Base-by-base conservation (phyloP, 2,113 vertebrate genomes). In the Clupea harengus region DNA sequence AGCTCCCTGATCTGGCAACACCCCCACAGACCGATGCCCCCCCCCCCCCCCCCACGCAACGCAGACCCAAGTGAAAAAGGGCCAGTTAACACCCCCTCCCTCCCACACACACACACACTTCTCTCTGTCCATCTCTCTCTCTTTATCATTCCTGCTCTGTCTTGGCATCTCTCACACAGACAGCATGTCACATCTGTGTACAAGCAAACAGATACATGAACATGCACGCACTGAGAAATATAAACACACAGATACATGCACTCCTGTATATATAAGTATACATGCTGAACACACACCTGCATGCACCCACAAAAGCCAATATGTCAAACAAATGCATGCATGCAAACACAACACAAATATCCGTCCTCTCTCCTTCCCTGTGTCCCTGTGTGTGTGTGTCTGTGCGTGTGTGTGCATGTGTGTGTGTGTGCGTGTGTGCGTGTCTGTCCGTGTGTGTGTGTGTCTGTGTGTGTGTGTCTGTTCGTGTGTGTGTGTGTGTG, bases 41-140 rank as follows among this genome's bases (percentile, higher is more conserved):
- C 83, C 83, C 72, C 60, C 83, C 83, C 83, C 85, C 90, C 92
- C 90, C 86, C 91, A 92, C 92, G 96, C 96, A 96, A 95, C 95
- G 96, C 95, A 97, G 96, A 96, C 96, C 95, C 96, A 98, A 98
- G 99, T 97, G 97, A 99, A 98, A 96, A 98, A 97, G 72, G 82
- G 60, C 86, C 28, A 72, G 84, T 47, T 82, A 87, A 78, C 72
- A 78, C 28, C 13, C 72, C n/a, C 57, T 64, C 22, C 64, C 64
- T 83, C 85, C n/a, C 10, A 9, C 47, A 44, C 72, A 39, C 60
- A 45, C 39, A 25, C 44, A 60, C 85, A 84, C 87, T 67, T 80
- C 45, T 46, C 47, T 78, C 2, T 18, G 39, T 39, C 72, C 25
- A 32, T 39, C 72, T 39, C 28, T 6, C 54, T 78, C 8, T 78